Evolutionary conservation across 2,888 invertebrate species (phyloP), one percentile per base, ranked within the genome.

Genomic region (Brachyopa scutellaris): DNA sequence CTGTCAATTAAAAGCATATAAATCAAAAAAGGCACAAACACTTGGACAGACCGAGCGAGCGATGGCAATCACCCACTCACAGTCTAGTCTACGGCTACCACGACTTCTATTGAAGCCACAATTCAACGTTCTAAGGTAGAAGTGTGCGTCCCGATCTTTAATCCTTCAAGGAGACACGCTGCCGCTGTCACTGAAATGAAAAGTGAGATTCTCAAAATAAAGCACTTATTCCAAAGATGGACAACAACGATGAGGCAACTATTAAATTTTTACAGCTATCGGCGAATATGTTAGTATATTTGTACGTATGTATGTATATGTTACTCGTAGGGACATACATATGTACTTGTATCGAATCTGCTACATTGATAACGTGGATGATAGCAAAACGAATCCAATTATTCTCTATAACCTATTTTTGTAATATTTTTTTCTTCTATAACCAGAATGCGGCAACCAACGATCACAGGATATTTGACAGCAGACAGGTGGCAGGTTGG

Each of bases 381-480:
- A 80, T 80, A 53, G 67, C 62, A 80, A 69, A 74, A 78, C 40
- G 61, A 79, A 73, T 74, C 79, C 79, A 80, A 74, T 80, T 67
- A 79, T 67, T 53, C 67, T 55, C 61, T 53, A 61, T 55, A 73
- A 67, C 74, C 67, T 33, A 64, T 69, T 80, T 66, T 64, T 53
- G 26, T 59, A 40, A 49, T 19, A 66, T 33, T 64, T 70, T 45
- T 61, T 47, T 64, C 29, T 42, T 33, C 19, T 3, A 57, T 31
- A 36, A 53, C 38, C 51, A 29, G 64, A 73, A 55, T 67, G 42
- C 61, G 53, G 53, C 74, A 74, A 57, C 74, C 74, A 80, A 69
- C 67, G 74, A 74, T 80, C 79, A 74, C 73, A 74, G 62, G 55
- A 74, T 79, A 79, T 79, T 80, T 80, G 79, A 74, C 74, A 74